Evolutionary conservation across 2,888 invertebrate species (phyloP).

Genomic region (Eustalomyia histrio): DNA sequence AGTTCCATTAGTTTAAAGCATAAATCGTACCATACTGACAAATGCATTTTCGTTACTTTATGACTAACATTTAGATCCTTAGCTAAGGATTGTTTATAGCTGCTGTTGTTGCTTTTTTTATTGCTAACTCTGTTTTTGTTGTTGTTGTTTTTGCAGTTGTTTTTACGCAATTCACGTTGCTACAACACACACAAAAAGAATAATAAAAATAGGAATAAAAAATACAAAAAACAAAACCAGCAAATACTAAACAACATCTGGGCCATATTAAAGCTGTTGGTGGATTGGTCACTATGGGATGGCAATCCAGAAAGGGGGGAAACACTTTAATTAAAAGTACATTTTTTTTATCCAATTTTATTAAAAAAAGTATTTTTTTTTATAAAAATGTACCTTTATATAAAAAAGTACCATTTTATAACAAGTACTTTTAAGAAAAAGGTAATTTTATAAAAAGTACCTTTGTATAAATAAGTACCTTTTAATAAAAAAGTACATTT

Average conservation of each 20-base stretch:
- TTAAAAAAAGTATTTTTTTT: too few species aligned
- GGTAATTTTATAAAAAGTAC: too few species aligned
- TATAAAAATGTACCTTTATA: too few species aligned
- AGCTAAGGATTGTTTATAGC: constrained; percentile 42
- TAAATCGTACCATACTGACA: constrained; percentile 55
- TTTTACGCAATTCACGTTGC: constrained; percentile 27
- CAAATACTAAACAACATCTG: constrained; percentile 41
- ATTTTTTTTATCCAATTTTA: too few species aligned
- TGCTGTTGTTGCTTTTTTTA: neutral
- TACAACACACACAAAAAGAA: constrained; percentile 1
- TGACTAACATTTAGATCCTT: constrained; percentile 47
- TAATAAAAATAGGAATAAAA: constrained; percentile 4
- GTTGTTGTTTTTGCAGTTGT: constrained; percentile 10
- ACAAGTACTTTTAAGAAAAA: too few species aligned
- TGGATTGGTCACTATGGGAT: neutral
- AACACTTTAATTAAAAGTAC: too few species aligned
- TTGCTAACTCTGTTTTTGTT: neutral
- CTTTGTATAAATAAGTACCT: too few species aligned
- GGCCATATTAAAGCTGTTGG: constrained; percentile 18
- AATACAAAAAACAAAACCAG: constrained; percentile 23
- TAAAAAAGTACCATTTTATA: too few species aligned
- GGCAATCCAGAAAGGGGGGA: too few species aligned
- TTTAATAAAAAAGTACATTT: too few species aligned
- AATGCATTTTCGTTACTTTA: constrained; percentile 51
- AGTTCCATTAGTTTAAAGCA: constrained; percentile 58